Percentiles rank a stretch among this genome's conserved stretches.
These are phyloP conservation scores for Tarsius wallacei DNA, from an alignment of 2,797 vertebrate species.

Conservation along the genomic window DNA sequence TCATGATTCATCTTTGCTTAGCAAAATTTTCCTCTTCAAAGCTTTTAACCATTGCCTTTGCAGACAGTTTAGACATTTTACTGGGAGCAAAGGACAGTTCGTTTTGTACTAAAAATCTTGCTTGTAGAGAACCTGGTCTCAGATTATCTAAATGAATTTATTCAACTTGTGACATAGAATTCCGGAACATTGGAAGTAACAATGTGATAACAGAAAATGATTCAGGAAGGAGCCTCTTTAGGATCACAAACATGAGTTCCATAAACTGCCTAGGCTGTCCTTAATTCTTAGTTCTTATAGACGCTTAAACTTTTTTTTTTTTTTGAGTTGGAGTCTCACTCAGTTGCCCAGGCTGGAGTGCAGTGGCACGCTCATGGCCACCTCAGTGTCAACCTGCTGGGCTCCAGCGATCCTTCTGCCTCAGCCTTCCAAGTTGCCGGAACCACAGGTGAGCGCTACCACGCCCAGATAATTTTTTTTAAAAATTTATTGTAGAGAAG, in stretches of 20 bases:
- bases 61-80: neutral
- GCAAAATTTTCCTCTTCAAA: slow-evolving; percentile 20
- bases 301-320: neutral
- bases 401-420: too few species aligned
- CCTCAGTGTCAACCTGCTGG: too few species aligned
- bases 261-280: neutral
- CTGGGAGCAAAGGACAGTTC: neutral
- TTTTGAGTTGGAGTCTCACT: too few species aligned
- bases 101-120: neutral
- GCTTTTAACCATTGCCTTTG: slow-evolving; percentile 9
- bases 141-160: neutral
- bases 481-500: too few species aligned
- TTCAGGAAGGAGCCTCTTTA: neutral
- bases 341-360: too few species aligned
- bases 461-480: too few species aligned
- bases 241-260: neutral
- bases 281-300: neutral
- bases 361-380: too few species aligned
- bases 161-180: neutral
- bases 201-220: neutral
- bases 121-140: neutral
- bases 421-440: too few species aligned
- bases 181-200: slow-evolving; percentile 2
- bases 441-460: too few species aligned
- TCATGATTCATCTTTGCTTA: slow-evolving; percentile 1